Evolutionary conservation across 2,888 invertebrate species (phyloP), one percentile per base, ranked within the genome.

Genomic region (Euplexia lucipara): DNA sequence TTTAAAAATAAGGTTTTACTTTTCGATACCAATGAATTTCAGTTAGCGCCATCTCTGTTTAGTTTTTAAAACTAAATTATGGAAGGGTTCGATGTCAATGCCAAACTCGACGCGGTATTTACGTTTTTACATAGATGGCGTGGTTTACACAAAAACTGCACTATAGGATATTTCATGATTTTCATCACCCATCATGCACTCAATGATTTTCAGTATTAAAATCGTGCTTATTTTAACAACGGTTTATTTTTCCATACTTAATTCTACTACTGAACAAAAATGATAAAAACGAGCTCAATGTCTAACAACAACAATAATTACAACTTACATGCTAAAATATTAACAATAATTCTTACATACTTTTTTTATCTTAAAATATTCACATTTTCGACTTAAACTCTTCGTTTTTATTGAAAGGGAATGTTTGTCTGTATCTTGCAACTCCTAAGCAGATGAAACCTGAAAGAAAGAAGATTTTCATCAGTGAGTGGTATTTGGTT

Each of bases 361-460:
- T 22, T 49, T 7, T 48, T 8, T 54, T n/a, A n/a, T 62, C 26
- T 5, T 5, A 5, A 26, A 22, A n/a, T 3, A 44, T 30, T 71
- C 14, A 61, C 39, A 26, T 45, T 56, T 52, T 42, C 0, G 59
- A 37, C 44, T 72, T 71, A 26, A 86, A 79, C 64, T 85, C 85
- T 75, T 84, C 79, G 75, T 82, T 88, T 70, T 88, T 93, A 35
- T 96, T 92, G 64, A 96, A 93, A 20, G 97, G 94, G 64, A 84
- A 95, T 59, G 91, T 88, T 78, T 95, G 92, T 60, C 86, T 92
- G 60, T 91, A 95, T 69, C 97, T 95, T 3, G 96, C 95, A 20
- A 96, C 88, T 16, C 97, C 97, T 42, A 97, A 87, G 9, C 95
- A 87, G 32, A 96, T 90, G 79, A 96, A 94, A 49, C 91, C 97